These are phyloP conservation scores for Nomada fabriciana DNA, from an alignment of 2,888 invertebrate species.

Conservation along the genomic window DNA sequence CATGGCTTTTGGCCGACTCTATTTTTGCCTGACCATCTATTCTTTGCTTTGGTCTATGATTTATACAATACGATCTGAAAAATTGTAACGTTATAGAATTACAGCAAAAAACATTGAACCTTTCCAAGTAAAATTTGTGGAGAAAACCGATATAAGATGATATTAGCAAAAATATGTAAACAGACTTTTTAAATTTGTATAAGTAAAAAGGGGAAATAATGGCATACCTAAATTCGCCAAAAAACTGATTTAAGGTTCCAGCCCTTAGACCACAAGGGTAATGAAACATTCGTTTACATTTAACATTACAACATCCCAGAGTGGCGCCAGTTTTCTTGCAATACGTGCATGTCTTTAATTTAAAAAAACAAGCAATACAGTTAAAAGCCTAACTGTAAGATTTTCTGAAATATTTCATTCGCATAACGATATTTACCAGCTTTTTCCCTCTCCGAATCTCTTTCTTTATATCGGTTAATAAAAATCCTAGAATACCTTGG, in stretches of 20 bases:
- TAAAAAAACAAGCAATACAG: slow-evolving; percentile 29
- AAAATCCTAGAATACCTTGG: slow-evolving; percentile 91
- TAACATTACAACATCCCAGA: slow-evolving; percentile 88
- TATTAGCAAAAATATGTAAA: no score
- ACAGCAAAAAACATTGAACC: no score
- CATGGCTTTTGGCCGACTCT: slow-evolving; percentile 71
- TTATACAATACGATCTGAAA: slow-evolving; percentile 87
- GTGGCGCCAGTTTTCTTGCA: slow-evolving; percentile 89
- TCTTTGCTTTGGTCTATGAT: slow-evolving; percentile 87
- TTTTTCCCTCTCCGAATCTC: slow-evolving; percentile 88
- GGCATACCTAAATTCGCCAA: slow-evolving; percentile 86
- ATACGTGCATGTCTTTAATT: slow-evolving; percentile 88
- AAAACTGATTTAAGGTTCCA: slow-evolving; percentile 88
- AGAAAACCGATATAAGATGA: no score
- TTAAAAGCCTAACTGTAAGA: background rate
- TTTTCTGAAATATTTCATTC: background rate
- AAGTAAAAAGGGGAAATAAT: no score
- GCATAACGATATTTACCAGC: slow-evolving; percentile 86
- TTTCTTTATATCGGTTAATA: slow-evolving; percentile 88
- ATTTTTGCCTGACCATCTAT: slow-evolving; percentile 80
- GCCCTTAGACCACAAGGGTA: slow-evolving; percentile 89
- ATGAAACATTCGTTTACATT: slow-evolving; percentile 90
- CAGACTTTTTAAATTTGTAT: no score
- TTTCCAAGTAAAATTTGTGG: no score
- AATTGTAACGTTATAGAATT: background rate